A percentile compares a stretch with the other conserved stretches of the same genome.
Evolutionary conservation across 2,888 invertebrate genomes (phyloP).

Genomic region (Drosophila barbarae): DNA sequence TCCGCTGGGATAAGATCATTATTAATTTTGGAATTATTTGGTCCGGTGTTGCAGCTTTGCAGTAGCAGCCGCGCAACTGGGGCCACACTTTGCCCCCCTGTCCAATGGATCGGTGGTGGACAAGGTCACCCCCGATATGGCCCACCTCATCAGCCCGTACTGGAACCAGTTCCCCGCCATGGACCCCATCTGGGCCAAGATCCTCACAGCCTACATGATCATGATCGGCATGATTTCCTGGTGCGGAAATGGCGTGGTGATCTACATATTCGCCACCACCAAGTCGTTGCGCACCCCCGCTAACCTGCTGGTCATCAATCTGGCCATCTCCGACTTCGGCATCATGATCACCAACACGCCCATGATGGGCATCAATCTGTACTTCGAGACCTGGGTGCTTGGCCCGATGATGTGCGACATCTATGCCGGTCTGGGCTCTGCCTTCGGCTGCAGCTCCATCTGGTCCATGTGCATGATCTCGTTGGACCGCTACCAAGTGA

Average conservation of each 20-base stretch:
- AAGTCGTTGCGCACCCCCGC: conserved; percentile 89
- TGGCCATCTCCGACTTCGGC: conserved; percentile 90
- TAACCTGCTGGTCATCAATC: conserved; percentile 93
- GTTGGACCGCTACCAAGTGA: conserved; percentile 95
- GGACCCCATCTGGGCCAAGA: conserved; percentile 93
- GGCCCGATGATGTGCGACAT: conserved; percentile 90
- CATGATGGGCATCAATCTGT: conserved; percentile 80
- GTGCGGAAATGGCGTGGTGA: conserved; percentile 79
- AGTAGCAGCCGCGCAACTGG: conserved; percentile 69
- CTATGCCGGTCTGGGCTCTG: conserved; percentile 91
- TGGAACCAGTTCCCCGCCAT: conserved; percentile 95
- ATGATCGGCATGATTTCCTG: conserved; percentile 83
- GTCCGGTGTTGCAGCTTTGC: conserved; percentile 52
- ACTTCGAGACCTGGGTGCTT: conserved; percentile 79
- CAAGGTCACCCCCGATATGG: conserved; percentile 85
- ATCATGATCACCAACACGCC: conserved; percentile 87
- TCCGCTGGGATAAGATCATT: not conserved
- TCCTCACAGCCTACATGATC: conserved; percentile 89
- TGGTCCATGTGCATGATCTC: conserved; percentile 97
- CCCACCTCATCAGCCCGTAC: conserved; percentile 84
- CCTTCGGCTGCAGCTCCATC: conserved; percentile 94
- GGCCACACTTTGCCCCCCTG: conserved; percentile 79
- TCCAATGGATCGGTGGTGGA: conserved; percentile 90
- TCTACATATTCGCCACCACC: conserved; percentile 79
- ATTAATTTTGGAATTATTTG: conserved; percentile 1